phyloP scores from a whole-genome alignment of 2,797 vertebrate genomes.

The Gephyroberyx darwinii region DNA sequence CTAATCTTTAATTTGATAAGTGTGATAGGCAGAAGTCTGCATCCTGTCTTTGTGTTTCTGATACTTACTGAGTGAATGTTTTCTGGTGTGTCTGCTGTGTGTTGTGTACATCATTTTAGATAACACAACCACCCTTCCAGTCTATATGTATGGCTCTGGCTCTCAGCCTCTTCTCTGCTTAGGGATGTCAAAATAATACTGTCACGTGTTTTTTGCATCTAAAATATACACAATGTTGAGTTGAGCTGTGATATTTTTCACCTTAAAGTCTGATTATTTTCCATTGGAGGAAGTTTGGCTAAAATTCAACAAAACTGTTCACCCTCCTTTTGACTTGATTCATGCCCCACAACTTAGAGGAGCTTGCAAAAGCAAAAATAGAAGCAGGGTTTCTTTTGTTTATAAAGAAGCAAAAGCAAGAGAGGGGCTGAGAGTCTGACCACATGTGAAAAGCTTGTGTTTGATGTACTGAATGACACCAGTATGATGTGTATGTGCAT shows the following conservation, averaged over 20 bases:
- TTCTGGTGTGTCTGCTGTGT: neutral
- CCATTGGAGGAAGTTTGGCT: slow-evolving; percentile 23
- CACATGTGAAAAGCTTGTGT: slow-evolving; percentile 18
- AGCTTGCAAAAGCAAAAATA: slow-evolving; percentile 33
- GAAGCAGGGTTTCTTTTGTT: slow-evolving; percentile 18
- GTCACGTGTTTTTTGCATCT: slow-evolving; percentile 6
- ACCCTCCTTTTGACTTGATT: slow-evolving; percentile 27
- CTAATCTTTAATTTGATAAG: slow-evolving; percentile 31
- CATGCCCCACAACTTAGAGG: slow-evolving; percentile 28
- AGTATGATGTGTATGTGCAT: neutral
- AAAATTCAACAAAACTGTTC: slow-evolving; percentile 21
- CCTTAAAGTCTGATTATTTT: neutral
- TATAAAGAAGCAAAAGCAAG: slow-evolving; percentile 26
- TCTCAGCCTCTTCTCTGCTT: neutral
- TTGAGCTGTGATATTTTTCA: neutral
- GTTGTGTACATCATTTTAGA: neutral
- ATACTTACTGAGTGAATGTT: slow-evolving; percentile 17
- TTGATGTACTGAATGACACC: neutral
- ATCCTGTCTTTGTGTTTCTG: slow-evolving; percentile 25
- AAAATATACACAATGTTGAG: neutral
- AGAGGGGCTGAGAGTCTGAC: neutral
- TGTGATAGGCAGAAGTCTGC: slow-evolving; percentile 12
- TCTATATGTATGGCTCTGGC: neutral
- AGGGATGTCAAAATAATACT: neutral
- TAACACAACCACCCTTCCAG: neutral